Conservation (phyloP, 1,140 invertebrate species). For the Sminthurides bifidus region DNA sequence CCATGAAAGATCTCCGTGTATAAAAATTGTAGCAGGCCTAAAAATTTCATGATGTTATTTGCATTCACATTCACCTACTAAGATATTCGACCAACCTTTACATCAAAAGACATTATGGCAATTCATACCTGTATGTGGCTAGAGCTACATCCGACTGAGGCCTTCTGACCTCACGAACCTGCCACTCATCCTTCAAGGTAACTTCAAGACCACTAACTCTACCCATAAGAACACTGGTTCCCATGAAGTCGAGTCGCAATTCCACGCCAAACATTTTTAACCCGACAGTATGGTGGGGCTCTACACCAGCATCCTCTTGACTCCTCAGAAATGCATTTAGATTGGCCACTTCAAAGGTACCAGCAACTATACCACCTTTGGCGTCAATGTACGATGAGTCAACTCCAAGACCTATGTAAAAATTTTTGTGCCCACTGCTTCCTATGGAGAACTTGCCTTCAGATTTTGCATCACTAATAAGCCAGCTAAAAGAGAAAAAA, state of each 20-base stretch:
- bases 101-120: too few species aligned
- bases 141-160: conserved; percentile 25
- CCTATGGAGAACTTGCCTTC: conserved; percentile 85
- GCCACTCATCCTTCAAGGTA: conserved; percentile 72
- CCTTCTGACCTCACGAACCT: conserved; percentile 40
- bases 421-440: conserved; percentile 85
- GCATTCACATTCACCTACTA: not conserved
- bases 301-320: conserved; percentile 72
- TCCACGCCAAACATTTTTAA: conserved; percentile 73
- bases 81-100: too few species aligned
- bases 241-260: conserved; percentile 89
- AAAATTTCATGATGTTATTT: not conserved
- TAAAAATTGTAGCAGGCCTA: conserved; percentile 79
- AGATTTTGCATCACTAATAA: conserved; percentile 77
- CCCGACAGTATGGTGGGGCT: conserved; percentile 79
- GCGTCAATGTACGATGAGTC: conserved; percentile 84
- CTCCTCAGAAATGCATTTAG: conserved; percentile 78
- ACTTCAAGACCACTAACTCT: conserved; percentile 70
- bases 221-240: conserved; percentile 70
- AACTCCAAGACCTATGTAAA: conserved; percentile 75
- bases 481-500: conserved; percentile 50
- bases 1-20: conserved; percentile 85
- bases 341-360: conserved; percentile 77
- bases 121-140: conserved; percentile 26
- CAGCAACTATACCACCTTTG: conserved; percentile 90